phyloP scores from a whole-genome alignment of 2,113 vertebrate genomes.

The Aegotheles bennettii region DNA sequence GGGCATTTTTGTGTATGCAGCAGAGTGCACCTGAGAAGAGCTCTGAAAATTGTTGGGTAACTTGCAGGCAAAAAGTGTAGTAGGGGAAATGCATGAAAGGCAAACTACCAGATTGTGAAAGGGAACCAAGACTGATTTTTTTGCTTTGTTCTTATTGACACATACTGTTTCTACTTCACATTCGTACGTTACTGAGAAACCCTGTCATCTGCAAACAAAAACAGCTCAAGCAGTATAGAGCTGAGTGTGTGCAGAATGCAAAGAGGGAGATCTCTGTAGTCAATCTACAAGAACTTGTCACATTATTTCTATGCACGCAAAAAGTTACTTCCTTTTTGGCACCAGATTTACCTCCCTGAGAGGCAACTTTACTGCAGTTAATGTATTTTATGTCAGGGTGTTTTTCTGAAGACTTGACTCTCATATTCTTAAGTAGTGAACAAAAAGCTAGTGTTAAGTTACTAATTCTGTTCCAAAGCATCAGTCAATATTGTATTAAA shows the following conservation, averaged over 20 bases:
- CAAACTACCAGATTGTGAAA: not conserved
- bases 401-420: not conserved
- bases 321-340: not conserved
- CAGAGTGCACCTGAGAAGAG: not conserved
- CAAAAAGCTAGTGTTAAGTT: not conserved
- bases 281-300: not conserved
- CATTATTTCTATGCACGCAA: not conserved
- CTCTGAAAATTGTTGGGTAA: not conserved
- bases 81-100: not conserved
- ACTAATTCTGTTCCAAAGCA: not conserved
- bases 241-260: not conserved
- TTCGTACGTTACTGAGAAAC: slow-evolving; percentile 1
- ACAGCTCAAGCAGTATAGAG: not conserved
- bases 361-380: not conserved
- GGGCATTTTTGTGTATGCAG: not conserved
- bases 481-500: not conserved
- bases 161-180: not conserved
- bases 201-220: slow-evolving; percentile 38
- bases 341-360: not conserved
- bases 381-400: not conserved
- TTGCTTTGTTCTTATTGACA: slow-evolving; percentile 8
- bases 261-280: not conserved
- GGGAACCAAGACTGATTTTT: not conserved
- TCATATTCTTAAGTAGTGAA: not conserved
- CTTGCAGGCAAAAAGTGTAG: not conserved